Evolutionary conservation across 2,113 vertebrate genomes (phyloP).

Genomic region (Chroicocephalus ridibundus): DNA sequence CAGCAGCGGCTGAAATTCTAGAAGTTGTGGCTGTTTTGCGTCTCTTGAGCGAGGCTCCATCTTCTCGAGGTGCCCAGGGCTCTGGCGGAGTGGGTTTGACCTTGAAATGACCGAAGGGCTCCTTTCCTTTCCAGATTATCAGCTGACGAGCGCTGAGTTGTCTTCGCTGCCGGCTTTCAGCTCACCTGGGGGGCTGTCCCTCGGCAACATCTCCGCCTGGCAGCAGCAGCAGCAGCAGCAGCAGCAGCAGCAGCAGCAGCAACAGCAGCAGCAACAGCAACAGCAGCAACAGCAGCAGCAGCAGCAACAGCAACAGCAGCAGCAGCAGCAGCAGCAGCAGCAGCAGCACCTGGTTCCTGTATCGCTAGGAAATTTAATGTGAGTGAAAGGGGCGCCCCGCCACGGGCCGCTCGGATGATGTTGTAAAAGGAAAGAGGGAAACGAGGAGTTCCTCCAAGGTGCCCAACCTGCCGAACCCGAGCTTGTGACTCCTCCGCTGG

Average conservation of each 20-base stretch:
- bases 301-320: conserved; percentile 62
- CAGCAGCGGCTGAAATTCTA: rapidly evolving
- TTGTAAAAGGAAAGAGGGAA: not conserved
- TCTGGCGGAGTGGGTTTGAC: not conserved
- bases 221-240: conserved; percentile 87
- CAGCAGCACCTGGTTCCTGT: conserved; percentile 84
- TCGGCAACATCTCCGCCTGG: conserved; percentile 91
- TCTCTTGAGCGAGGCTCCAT: not conserved
- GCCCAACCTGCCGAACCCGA: not conserved
- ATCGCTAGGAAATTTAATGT: conserved; percentile 92
- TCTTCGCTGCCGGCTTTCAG: conserved; percentile 91
- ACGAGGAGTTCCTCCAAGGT: not conserved
- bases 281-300: conserved; percentile 73
- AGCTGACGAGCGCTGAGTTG: conserved; percentile 92
- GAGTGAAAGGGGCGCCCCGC: conserved; percentile 29
- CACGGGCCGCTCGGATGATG: rapidly evolving
- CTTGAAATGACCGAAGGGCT: not conserved
- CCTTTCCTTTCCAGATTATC: conserved; percentile 83
- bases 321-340: conserved; percentile 31
- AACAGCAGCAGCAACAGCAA: conserved; percentile 74
- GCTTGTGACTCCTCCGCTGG: rapidly evolving
- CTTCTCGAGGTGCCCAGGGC: not conserved
- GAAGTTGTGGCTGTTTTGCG: rapidly evolving
- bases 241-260: conserved; percentile 64
- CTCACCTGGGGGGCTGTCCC: conserved; percentile 86